Conservation (phyloP, 1,140 invertebrate species). For the Rhopalosiphum padi region DNA sequence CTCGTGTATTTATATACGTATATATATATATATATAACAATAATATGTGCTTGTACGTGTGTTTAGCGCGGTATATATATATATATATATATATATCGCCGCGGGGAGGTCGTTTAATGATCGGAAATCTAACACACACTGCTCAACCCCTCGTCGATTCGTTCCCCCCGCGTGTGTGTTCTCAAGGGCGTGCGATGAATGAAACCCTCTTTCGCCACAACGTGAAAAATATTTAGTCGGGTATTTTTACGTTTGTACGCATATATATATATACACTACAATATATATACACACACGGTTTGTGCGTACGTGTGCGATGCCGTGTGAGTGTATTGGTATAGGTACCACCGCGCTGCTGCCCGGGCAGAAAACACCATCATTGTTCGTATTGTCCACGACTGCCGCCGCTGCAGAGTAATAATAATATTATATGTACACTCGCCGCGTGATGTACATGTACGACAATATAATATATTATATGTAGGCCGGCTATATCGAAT, state of each 20-base stretch:
- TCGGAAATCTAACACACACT: constrained; percentile 54
- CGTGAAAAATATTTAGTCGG: not conserved
- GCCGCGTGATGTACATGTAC: not conserved
- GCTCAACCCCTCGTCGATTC: constrained; percentile 44
- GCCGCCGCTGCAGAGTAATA: not conserved
- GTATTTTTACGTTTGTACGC: not conserved
- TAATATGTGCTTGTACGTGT: too few relatives aligned
- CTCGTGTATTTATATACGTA: not conserved
- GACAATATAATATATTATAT: not conserved
- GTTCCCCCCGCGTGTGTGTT: constrained; percentile 42
- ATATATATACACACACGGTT: not conserved
- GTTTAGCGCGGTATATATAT: not conserved
- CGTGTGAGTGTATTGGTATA: too few relatives aligned
- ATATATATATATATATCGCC: not conserved
- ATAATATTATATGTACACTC: not conserved
- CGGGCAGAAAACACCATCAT: not conserved
- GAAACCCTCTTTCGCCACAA: constrained; percentile 44
- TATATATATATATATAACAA: not conserved
- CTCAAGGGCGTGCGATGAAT: constrained; percentile 41
- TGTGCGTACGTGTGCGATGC: not conserved
- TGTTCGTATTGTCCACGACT: not conserved
- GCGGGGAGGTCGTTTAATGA: constrained; percentile 53
- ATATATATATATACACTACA: not conserved
- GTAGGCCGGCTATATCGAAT: not conserved
- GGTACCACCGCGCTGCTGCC: not conserved